Evolutionary conservation across 2,797 vertebrate genomes (phyloP).

Genomic region (Anolis apletophallus): DNA sequence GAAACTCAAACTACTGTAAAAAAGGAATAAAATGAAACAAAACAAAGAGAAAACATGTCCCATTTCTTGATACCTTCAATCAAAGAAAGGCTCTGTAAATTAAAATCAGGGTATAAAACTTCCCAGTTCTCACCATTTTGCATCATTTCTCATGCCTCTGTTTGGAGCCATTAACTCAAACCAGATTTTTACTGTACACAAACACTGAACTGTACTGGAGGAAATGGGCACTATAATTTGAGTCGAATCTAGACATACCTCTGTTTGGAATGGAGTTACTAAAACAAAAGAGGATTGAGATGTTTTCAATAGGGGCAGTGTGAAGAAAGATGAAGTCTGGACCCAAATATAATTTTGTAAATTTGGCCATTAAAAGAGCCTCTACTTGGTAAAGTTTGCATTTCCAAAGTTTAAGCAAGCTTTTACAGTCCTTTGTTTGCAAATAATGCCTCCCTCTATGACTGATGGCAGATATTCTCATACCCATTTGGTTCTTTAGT

Average conservation of each 20-base stretch:
- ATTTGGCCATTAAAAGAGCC: too few species aligned
- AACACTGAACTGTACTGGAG: neutral
- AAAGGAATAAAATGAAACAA: neutral
- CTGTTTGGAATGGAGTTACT: neutral
- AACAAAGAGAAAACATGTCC: neutral
- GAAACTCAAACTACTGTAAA: conserved; percentile 30
- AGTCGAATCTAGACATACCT: neutral
- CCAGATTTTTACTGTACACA: neutral
- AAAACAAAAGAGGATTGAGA: neutral
- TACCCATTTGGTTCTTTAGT: too few species aligned
- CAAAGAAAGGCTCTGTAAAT: conserved; percentile 16
- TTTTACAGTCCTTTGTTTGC: too few species aligned
- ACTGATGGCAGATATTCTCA: too few species aligned
- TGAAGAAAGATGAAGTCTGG: too few species aligned
- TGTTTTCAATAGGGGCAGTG: too few species aligned
- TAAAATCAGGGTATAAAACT: conserved; percentile 11
- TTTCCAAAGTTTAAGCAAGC: too few species aligned
- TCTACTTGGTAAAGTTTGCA: too few species aligned
- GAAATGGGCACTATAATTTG: neutral
- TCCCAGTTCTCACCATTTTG: neutral
- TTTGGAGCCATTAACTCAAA: neutral
- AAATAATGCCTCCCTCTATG: too few species aligned
- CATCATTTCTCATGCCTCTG: neutral
- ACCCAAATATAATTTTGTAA: too few species aligned
- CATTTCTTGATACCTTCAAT: neutral